Base-by-base conservation (phyloP, 2,888 invertebrate genomes). In the Seira sanloemensis region DNA sequence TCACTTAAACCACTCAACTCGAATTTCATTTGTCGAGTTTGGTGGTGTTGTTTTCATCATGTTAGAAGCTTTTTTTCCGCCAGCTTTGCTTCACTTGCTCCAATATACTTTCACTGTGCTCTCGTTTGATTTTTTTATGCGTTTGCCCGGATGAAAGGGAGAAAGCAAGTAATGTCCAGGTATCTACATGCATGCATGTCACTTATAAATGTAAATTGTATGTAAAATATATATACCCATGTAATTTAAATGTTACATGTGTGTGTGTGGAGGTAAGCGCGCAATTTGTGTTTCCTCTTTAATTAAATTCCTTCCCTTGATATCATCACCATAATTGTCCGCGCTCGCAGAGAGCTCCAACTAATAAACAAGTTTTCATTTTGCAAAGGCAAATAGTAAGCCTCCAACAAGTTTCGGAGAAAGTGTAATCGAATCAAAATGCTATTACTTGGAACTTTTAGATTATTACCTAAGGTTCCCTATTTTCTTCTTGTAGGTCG, bases 401-500 rank as follows among this genome's bases (percentile, higher is more conserved):
- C 62, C 23, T 1, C 62, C 23, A 21, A 9, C 23, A 9, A 62
- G 12, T 16, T 2, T n/a, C 19, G n/a, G 62, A 12, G 62, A 12
- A 62, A 62, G n/a, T 62, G 58, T 58, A 62, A 62, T 62, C 21
- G 19, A 62, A 62, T 62, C 21, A 9, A 62, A 62, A 62, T 62
- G 21, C 2, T 62, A 21, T 62, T 62, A 62, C 37, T 37, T 21
- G 62, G 12, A 37, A 50, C 50, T 62, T 62, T 9, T 62, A 62
- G 9, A 62, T 21, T 19, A 62, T 62, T 62, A 62, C 62, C 16
- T 37, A 46, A 7, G 26, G 16, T 23, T 23, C 73, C 71, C n/a
- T n/a, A 84, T 84, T 88, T 89, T 91, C 91, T 0, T 2, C 23
- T 21, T 23, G 2, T 91, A 97, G 97, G 94, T 88, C 95, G 97